phyloP scores from a whole-genome alignment of 2,113 vertebrate species.

The Cnemophilus loriae region DNA sequence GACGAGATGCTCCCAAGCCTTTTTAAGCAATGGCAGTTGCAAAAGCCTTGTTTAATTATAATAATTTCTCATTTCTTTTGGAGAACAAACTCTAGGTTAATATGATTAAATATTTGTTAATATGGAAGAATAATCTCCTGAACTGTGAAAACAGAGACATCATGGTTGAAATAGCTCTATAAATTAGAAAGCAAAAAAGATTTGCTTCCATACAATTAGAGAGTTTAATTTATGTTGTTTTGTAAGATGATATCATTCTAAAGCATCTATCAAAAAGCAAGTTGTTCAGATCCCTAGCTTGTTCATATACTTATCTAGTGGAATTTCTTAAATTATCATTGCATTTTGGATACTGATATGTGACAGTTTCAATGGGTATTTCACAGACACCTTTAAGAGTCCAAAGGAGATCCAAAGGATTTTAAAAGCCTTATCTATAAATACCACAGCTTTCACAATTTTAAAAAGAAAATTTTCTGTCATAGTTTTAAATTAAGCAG shows the following conservation, averaged over 20 bases:
- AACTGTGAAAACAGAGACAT: not conserved
- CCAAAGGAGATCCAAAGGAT: not conserved
- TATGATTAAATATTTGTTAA: not conserved
- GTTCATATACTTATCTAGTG: not conserved
- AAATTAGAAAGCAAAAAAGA: not conserved
- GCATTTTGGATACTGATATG: not conserved
- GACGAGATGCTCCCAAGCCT: not conserved
- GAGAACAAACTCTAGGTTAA: not conserved
- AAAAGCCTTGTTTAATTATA: not conserved
- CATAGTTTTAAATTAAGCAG: not conserved
- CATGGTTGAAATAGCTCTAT: not conserved
- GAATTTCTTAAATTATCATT: not conserved
- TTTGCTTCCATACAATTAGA: not conserved
- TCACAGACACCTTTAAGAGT: not conserved
- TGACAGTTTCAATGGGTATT: not conserved
- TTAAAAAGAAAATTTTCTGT: not conserved
- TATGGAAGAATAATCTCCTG: not conserved
- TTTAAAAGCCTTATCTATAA: not conserved
- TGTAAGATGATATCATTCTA: not conserved
- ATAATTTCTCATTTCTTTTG: not conserved
- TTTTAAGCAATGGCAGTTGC: not conserved
- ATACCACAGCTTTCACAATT: not conserved
- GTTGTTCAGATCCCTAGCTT: not conserved
- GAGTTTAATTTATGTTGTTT: not conserved
- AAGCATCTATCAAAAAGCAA: not conserved